Percentiles rank a stretch among this genome's conserved stretches.
Evolutionary conservation across 2,113 vertebrate genomes (phyloP).

Genomic region (Actenoides lindsayi): DNA sequence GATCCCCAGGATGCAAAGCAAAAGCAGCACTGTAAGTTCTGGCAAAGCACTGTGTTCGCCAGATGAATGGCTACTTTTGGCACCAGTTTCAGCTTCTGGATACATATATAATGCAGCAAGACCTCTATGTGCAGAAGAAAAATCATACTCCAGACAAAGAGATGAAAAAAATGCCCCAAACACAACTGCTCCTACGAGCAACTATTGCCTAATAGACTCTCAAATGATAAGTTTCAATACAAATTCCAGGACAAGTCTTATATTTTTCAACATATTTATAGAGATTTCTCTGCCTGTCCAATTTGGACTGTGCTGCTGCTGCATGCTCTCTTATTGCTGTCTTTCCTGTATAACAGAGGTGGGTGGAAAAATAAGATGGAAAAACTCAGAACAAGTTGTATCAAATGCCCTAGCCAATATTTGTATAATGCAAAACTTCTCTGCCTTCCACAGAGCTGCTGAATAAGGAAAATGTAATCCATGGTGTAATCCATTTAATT

Average conservation of each 20-base stretch:
- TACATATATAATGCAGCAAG: not conserved
- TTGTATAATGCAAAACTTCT: not conserved
- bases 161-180: not conserved
- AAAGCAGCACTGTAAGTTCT: conserved; percentile 4
- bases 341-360: not conserved
- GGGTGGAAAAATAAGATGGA: not conserved
- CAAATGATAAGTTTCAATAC: not conserved
- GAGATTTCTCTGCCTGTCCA: not conserved
- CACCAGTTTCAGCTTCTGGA: conserved; percentile 38
- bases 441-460: conserved; percentile 21
- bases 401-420: not conserved
- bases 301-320: not conserved
- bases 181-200: not conserved
- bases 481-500: conserved; percentile 29
- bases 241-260: not conserved
- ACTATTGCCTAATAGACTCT: not conserved
- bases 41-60: not conserved
- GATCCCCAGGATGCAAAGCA: not conserved
- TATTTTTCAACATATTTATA: not conserved
- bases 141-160: not conserved
- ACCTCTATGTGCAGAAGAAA: not conserved
- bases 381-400: conserved; percentile 36
- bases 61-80: conserved; percentile 33
- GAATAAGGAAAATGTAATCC: conserved; percentile 28
- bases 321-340: not conserved